These are phyloP conservation scores for Sinhomidia bicolor DNA, from an alignment of 2,888 invertebrate species.

Conservation along the genomic window DNA sequence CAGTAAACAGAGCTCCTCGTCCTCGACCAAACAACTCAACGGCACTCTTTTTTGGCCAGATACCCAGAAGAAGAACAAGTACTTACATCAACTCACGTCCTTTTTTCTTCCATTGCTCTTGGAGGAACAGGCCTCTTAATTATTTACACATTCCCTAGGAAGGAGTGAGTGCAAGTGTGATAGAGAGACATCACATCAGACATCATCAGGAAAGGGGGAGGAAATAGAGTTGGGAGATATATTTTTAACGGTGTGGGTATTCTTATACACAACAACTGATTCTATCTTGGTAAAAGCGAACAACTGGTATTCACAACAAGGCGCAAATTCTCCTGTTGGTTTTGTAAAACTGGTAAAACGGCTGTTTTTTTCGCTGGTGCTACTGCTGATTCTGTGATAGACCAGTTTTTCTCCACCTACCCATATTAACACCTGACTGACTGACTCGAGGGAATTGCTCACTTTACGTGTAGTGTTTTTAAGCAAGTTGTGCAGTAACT, in stretches of 20 bases:
- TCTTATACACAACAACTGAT: not conserved
- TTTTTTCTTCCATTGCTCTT: slow-evolving; percentile 10
- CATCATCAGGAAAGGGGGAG: not conserved
- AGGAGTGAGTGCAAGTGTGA: slow-evolving; percentile 24
- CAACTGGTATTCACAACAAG: not conserved
- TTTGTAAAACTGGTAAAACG: not conserved
- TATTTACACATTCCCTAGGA: slow-evolving; percentile 45
- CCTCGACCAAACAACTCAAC: not conserved
- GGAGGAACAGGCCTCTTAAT: slow-evolving; percentile 44
- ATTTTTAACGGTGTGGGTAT: no score
- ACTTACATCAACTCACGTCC: slow-evolving; percentile 35
- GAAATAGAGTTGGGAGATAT: not conserved
- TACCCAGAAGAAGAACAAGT: slow-evolving; percentile 23
- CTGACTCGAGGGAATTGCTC: slow-evolving; percentile 25
- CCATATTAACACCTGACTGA: slow-evolving; percentile 37
- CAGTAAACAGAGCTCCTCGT: not conserved
- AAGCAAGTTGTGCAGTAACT: slow-evolving; percentile 26
- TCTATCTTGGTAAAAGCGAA: not conserved
- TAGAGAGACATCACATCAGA: slow-evolving; percentile 17
- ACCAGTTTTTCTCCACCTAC: not conserved
- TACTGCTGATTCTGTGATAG: not conserved
- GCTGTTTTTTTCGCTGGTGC: not conserved
- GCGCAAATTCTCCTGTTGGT: not conserved
- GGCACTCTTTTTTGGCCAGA: not conserved
- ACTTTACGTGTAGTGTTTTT: not conserved